Percentiles rank a stretch among this genome's conserved stretches.
These are phyloP conservation scores for Scytalopus superciliaris DNA, from an alignment of 2,113 vertebrate genomes.

Conservation along the genomic window DNA sequence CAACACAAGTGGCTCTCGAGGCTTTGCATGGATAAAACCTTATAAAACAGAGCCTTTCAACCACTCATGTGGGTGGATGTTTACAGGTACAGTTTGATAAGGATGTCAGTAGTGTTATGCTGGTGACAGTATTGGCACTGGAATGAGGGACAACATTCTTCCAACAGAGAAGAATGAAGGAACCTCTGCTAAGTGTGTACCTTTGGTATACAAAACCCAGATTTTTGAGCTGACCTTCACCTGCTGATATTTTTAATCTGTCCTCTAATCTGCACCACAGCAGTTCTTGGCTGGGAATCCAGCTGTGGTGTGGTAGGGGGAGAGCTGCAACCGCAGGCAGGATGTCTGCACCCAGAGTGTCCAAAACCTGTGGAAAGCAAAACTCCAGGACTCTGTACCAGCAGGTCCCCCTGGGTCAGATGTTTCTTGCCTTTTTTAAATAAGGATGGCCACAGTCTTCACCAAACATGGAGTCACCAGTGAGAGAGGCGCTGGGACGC, in stretches of 20 bases:
- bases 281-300: neutral
- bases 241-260: neutral
- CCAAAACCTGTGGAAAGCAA: neutral
- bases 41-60: neutral
- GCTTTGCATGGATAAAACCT: neutral
- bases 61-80: fast-evolving
- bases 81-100: neutral
- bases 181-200: neutral
- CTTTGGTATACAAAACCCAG: neutral
- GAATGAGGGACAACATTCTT: neutral
- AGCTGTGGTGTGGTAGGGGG: neutral
- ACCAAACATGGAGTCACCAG: neutral
- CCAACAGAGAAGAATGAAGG: neutral
- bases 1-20: neutral
- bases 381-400: neutral
- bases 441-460: neutral
- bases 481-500: neutral
- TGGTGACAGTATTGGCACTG: neutral
- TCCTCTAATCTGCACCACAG: neutral
- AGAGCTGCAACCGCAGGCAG: fast-evolving
- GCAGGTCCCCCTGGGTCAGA: neutral
- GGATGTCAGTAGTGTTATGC: neutral
- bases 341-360: neutral
- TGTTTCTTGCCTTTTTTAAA: neutral
- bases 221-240: neutral